Conservation (phyloP, 2,888 invertebrate species). For the Cantharis lateralis region DNA sequence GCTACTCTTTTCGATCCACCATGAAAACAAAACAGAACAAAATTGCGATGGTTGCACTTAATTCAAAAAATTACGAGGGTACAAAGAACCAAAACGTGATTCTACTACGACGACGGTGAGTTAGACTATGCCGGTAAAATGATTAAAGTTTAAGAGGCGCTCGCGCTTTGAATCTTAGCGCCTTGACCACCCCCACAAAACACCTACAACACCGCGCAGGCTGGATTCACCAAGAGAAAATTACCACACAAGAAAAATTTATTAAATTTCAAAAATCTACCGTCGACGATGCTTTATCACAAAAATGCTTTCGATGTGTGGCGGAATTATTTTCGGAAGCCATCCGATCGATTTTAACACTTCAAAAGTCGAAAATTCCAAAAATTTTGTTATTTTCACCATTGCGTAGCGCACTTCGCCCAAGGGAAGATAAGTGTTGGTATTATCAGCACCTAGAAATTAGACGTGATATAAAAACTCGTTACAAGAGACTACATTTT, state of each 20-base stretch:
- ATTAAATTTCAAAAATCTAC: background rate
- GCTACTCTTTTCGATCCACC: background rate
- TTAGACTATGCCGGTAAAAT: conserved; percentile 30
- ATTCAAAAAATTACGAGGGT: background rate
- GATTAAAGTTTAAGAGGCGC: conserved; percentile 25
- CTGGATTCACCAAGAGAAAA: background rate
- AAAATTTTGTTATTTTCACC: conserved; percentile 28
- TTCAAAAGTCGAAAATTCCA: conserved; percentile 32
- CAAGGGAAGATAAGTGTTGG: background rate
- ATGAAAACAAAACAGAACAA: background rate
- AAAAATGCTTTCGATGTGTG: conserved; percentile 14
- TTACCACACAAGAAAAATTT: background rate
- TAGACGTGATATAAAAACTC: background rate
- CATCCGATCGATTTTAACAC: conserved; percentile 25
- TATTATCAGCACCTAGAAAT: background rate
- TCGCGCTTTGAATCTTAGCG: conserved; percentile 32
- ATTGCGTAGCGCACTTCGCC: conserved; percentile 28
- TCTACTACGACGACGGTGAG: conserved; percentile 21
- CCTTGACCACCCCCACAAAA: conserved; percentile 30
- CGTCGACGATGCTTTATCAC: conserved; percentile 14
- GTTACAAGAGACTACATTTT: background rate
- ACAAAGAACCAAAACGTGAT: conserved; percentile 10
- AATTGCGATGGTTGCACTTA: background rate
- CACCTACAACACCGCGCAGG: conserved; percentile 9
- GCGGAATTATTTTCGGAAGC: conserved; percentile 22